These are phyloP conservation scores for Fistularia tabacaria DNA, from an alignment of 2,797 vertebrate species.

Conservation along the genomic window DNA sequence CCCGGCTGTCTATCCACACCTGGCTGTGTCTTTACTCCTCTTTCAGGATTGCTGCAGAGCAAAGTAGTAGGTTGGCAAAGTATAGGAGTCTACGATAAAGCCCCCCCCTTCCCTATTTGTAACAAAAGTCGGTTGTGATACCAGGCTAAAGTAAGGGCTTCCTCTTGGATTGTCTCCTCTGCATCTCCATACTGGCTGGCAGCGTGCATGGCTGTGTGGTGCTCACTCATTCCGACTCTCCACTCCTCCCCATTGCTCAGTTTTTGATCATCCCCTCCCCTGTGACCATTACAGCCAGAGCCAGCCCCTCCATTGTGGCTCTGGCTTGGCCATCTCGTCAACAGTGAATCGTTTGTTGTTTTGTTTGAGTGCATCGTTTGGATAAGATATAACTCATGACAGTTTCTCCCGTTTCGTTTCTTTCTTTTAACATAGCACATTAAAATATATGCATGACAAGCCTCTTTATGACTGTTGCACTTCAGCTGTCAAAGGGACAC, in stretches of 20 bases:
- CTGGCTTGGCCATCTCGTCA: constrained; percentile 7
- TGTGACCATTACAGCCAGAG: constrained; percentile 28
- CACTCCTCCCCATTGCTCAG: constrained; percentile 24
- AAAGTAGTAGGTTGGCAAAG: constrained; percentile 99
- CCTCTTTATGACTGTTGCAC: not conserved
- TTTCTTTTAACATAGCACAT: no score
- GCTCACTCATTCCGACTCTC: constrained; percentile 44
- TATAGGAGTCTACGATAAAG: constrained; percentile 99
- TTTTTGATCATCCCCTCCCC: constrained; percentile 46
- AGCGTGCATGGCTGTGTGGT: constrained; percentile 71
- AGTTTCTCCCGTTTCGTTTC: no score
- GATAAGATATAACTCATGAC: no score
- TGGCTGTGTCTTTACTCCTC: constrained; percentile 76
- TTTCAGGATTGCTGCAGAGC: constrained; percentile 98
- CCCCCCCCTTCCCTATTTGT: constrained; percentile 72
- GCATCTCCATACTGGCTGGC: constrained; percentile 59
- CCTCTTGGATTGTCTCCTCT: constrained; percentile 68
- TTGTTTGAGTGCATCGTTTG: no score
- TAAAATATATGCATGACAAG: not conserved
- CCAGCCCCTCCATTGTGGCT: constrained; percentile 31
- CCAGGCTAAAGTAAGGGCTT: constrained; percentile 87
- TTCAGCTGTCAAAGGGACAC: no score
- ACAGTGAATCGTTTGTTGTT: no score
- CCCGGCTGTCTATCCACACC: constrained; percentile 35
- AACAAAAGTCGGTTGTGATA: constrained; percentile 73